Evolutionary conservation across 2,797 vertebrate species (phyloP).

Genomic region (Alca torda): DNA sequence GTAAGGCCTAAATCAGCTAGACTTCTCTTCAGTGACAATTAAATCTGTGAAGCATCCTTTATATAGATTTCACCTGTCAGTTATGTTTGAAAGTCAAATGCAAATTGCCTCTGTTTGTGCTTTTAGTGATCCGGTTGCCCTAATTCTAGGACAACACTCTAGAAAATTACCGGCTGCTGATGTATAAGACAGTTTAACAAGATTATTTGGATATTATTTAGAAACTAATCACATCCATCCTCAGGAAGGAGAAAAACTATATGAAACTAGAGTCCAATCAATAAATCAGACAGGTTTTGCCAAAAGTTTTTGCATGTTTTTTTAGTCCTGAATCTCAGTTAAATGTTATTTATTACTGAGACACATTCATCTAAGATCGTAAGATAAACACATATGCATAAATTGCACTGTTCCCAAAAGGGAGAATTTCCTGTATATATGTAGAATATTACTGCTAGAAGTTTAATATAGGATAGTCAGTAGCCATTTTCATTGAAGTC

Average conservation of each 20-base stretch:
- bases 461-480: neutral
- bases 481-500: neutral
- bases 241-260: neutral
- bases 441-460: neutral
- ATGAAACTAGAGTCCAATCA: neutral
- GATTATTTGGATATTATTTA: neutral
- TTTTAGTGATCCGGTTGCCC: neutral
- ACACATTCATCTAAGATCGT: neutral
- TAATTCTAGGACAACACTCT: neutral
- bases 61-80: neutral
- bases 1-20: neutral
- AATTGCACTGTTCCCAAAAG: neutral
- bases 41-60: neutral
- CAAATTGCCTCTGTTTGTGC: neutral
- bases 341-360: neutral
- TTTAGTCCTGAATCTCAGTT: neutral
- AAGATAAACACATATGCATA: neutral
- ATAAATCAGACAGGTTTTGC: neutral
- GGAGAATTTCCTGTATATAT: neutral
- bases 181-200: neutral
- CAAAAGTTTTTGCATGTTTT: neutral
- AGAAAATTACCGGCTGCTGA: neutral
- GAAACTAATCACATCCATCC: neutral
- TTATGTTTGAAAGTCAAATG: conserved; percentile 33
- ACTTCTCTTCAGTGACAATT: neutral